Conservation (phyloP, 2,888 invertebrate genomes). For the Heteromyza rotundicornis region DNA sequence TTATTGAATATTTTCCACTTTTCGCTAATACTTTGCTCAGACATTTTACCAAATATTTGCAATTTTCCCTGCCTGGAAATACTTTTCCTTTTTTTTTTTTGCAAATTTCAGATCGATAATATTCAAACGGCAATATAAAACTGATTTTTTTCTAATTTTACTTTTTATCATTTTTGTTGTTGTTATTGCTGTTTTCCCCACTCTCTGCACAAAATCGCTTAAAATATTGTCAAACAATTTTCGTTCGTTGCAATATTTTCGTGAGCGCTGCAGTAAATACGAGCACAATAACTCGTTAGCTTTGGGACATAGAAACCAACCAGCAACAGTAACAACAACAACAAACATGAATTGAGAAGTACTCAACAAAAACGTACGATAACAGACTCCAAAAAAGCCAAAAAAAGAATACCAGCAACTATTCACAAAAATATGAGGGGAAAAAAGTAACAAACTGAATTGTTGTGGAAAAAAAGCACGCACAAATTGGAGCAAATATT, state of each 20-base stretch:
- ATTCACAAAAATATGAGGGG: no score
- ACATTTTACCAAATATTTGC: no score
- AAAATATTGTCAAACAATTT: conserved; percentile 36
- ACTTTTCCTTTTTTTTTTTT: no score
- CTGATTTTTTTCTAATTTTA: conserved; percentile 7
- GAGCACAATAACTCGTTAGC: conserved; percentile 17
- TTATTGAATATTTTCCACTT: no score
- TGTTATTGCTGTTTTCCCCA: conserved; percentile 14
- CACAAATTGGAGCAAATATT: conserved; percentile 50
- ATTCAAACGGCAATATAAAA: no score
- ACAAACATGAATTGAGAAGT: no score
- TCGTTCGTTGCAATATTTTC: conserved; percentile 49
- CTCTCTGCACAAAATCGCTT: conserved; percentile 21
- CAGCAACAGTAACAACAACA: not conserved
- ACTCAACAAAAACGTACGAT: no score
- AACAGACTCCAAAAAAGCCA: no score
- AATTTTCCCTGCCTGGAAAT: no score
- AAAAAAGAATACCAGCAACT: no score
- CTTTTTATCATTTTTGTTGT: conserved; percentile 14
- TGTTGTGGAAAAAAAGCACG: conserved; percentile 24
- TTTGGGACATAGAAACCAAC: conserved; percentile 25
- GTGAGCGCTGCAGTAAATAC: conserved; percentile 35
- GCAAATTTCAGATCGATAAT: not conserved
- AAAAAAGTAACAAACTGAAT: no score
- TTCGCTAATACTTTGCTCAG: no score